Evolutionary conservation across 2,113 vertebrate species (phyloP), one percentile per base, ranked within the genome.

Genomic region (Nyctereutes procyonoides): DNA sequence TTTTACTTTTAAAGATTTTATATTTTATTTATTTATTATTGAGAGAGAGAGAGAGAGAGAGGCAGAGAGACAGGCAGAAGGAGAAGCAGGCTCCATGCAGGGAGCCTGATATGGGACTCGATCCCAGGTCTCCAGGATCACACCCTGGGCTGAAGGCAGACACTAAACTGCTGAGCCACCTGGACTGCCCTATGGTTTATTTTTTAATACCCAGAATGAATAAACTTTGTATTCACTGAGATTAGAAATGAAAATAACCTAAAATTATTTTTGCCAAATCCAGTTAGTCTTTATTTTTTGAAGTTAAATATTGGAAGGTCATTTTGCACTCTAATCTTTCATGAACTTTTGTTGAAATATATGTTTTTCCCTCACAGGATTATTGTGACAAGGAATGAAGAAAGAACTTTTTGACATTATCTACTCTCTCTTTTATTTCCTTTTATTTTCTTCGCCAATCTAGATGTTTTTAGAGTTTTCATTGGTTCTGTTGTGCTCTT

Each of bases 301-400:
- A 88, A 80, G 15, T 79, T 95, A 87, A 92, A 56, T 93, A 62
- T 82, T 22, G 20, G 73, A 82, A 94, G 63, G 51, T n/a, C 16
- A 83, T 88, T 83, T 94, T 94, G 32, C 2, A 48, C 6, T 90
- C 20, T 93, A 67, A 28, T 73, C 55, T 93, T 91, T 76, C 56
- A 38, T 62, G 77, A 56, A 14, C 98, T 95, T 92, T 67, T 95
- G 24, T 88, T 89, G 73, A 93, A 79, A 48, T 43, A 80, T 62
- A 17, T 51, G 12, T 48, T 88, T 95, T 90, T 69, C 90, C 24
- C 22, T 93, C 30, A 65, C 35, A 74, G 53, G 26, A 51, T 93
- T 90, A 77, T 95, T 95, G 20, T 88, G 81, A 38, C 24, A 96
- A 79, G 63, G 92, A 88, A 69, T 73, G 73, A 67, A 77, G 13